A percentile compares a stretch with the other conserved stretches of the same genome.
phyloP scores from a whole-genome alignment of 2,113 vertebrate species.

The Sardina pilchardus region DNA sequence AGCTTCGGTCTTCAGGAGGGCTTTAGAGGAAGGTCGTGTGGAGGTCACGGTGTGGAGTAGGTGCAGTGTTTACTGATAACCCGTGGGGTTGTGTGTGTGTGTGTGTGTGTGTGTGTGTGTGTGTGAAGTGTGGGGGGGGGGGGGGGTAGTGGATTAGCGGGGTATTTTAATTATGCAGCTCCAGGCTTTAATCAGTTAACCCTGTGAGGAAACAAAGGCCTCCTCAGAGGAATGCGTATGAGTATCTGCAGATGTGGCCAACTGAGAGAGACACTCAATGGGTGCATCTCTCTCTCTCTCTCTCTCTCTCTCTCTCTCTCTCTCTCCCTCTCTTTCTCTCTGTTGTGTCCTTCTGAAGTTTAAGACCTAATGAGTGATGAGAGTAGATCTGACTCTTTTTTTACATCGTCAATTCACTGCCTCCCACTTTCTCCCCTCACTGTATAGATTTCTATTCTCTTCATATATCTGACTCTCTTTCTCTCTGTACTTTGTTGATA shows the following conservation, averaged over 20 bases:
- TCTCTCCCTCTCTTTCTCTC: not conserved
- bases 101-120: not conserved
- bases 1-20: not conserved
- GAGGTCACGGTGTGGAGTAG: not conserved
- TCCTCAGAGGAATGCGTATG: slow-evolving; percentile 1
- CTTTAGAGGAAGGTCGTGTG: not conserved
- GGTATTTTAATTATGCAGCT: slow-evolving; percentile 7
- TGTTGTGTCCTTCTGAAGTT: not conserved
- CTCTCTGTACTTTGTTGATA: not conserved
- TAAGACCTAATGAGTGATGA: not conserved
- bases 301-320: not conserved
- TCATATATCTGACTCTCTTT: not conserved
- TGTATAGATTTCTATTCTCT: not conserved
- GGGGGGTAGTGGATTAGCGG: not conserved
- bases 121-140: not conserved
- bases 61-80: slow-evolving; percentile 8
- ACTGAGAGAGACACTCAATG: not conserved
- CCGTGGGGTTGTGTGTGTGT: not conserved
- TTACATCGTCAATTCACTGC: not conserved
- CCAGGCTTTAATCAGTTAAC: slow-evolving; percentile 8
- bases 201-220: slow-evolving; percentile 20
- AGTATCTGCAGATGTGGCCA: slow-evolving; percentile 15
- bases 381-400: not conserved
- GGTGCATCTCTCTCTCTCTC: not conserved
- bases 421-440: not conserved